phyloP scores from a whole-genome alignment of 1,140 invertebrate species.

The Hyles euphorbiae region DNA sequence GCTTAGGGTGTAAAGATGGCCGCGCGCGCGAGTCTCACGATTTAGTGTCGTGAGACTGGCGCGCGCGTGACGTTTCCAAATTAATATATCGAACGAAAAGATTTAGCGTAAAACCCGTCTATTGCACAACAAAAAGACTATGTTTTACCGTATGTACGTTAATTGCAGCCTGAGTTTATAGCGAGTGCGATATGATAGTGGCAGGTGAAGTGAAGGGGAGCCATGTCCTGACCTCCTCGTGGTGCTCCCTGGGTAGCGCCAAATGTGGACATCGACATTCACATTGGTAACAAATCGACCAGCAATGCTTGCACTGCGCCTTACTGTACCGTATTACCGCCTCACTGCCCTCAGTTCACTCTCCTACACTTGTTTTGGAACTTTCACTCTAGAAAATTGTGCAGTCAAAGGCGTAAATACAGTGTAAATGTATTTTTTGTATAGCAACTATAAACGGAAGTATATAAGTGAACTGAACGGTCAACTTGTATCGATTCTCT shows the following conservation, averaged over 20 bases:
- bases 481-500: constrained; percentile 1
- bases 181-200: background rate
- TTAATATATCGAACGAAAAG: too few species aligned
- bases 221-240: constrained; percentile 69
- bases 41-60: background rate
- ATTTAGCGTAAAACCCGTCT: background rate
- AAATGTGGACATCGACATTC: constrained; percentile 63
- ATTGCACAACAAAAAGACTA: constrained; percentile 1
- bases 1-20: background rate
- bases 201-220: constrained; percentile 40
- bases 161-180: constrained; percentile 1
- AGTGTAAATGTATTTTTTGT: constrained; percentile 9
- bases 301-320: too few species aligned
- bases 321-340: too few species aligned
- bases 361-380: too few species aligned
- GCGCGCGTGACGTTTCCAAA: background rate
- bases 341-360: too few species aligned
- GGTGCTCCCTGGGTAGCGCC: constrained; percentile 72
- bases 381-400: too few species aligned
- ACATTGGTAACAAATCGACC: constrained; percentile 23
- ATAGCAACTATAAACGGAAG: too few species aligned
- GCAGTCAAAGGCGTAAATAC: too few species aligned
- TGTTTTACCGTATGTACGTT: constrained; percentile 2
- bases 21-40: background rate
- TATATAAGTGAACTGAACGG: too few species aligned